Evolutionary conservation across 2,113 vertebrate genomes (phyloP).

Genomic region (Sciurus niger): DNA sequence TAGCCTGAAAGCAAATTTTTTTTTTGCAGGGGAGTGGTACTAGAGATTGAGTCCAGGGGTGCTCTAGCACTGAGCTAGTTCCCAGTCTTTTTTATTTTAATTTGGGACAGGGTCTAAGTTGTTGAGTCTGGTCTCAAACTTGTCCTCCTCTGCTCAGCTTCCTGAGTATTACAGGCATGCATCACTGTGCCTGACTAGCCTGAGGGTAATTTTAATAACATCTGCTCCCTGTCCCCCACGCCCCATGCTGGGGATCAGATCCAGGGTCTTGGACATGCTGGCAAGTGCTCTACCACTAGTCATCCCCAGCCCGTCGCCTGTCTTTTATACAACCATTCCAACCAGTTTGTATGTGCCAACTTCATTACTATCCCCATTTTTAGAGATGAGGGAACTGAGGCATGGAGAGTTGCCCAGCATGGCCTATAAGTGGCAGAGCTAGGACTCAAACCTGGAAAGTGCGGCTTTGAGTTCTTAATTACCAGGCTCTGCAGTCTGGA

Average conservation of each 20-base stretch:
- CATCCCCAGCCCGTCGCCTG: neutral
- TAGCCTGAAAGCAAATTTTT: neutral
- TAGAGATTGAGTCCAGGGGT: too few relatives aligned
- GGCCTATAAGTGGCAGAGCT: neutral
- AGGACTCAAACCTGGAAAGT: neutral
- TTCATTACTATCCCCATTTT: neutral
- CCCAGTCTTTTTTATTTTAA: too few relatives aligned
- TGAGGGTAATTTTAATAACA: neutral
- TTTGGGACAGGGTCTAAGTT: too few relatives aligned
- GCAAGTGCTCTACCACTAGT: neutral
- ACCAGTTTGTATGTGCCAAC: neutral
- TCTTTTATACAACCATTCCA: neutral
- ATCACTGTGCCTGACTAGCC: neutral
- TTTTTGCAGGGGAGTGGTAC: too few relatives aligned
- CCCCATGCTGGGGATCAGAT: neutral
- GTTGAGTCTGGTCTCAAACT: too few relatives aligned
- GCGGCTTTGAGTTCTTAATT: neutral
- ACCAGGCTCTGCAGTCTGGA: neutral
- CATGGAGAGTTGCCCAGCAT: neutral
- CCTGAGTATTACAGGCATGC: too few relatives aligned
- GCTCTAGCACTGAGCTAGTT: too few relatives aligned
- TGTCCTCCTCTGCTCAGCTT: too few relatives aligned
- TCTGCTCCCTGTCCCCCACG: neutral
- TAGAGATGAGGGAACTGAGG: constrained; percentile 44
- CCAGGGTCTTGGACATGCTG: neutral